Conservation (phyloP, 2,888 invertebrate species). For the Ectemnius cavifrons region DNA sequence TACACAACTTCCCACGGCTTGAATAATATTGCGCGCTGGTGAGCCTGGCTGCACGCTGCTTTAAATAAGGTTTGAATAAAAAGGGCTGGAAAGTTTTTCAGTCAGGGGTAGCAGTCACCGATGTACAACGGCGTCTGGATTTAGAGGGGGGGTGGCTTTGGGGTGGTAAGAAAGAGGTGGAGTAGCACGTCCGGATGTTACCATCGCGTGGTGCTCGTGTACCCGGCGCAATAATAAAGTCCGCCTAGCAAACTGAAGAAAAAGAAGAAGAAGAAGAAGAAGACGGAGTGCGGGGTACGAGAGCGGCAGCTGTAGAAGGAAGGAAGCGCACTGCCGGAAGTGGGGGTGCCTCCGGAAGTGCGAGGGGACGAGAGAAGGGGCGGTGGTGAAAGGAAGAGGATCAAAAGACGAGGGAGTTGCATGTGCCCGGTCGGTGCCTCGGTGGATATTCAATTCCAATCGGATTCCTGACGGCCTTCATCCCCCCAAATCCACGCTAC, state of each 20-base stretch:
- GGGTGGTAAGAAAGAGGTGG: too few species aligned
- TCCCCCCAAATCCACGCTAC: neutral
- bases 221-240: constrained; percentile 15
- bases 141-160: too few species aligned
- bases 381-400: neutral
- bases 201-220: neutral
- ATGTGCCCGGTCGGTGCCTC: constrained; percentile 7
- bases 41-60: constrained; percentile 11
- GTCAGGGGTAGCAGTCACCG: constrained; percentile 19
- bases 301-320: constrained; percentile 8
- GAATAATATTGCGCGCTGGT: too few species aligned
- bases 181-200: neutral
- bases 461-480: constrained; percentile 44
- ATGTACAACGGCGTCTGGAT: too few species aligned
- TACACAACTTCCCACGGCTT: too few species aligned
- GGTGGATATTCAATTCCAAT: constrained; percentile 51
- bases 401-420: neutral
- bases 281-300: neutral
- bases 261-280: neutral
- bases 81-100: constrained; percentile 42
- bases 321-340: constrained; percentile 12
- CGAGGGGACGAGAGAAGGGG: neutral
- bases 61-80: constrained; percentile 46
- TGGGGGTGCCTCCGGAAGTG: neutral
- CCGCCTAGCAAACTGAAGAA: neutral